These are phyloP conservation scores for Chromis chromis DNA, from an alignment of 2,797 vertebrate genomes.

Conservation along the genomic window DNA sequence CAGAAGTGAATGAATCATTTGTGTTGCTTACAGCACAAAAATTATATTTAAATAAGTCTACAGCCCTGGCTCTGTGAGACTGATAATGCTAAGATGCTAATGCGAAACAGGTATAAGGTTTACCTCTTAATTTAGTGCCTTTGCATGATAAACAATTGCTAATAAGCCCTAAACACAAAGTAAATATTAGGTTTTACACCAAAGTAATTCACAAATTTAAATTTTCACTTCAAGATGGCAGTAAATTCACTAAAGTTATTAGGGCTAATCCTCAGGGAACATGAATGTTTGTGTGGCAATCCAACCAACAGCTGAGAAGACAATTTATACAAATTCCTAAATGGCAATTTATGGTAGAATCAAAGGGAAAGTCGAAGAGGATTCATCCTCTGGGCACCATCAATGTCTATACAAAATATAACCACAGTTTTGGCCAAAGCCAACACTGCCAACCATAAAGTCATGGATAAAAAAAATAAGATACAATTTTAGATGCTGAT, in stretches of 20 bases:
- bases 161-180: neutral
- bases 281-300: too few relatives aligned
- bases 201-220: too few relatives aligned
- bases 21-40: neutral
- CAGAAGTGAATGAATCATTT: neutral
- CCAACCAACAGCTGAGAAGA: too few relatives aligned
- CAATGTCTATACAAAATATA: neutral
- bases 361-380: too few relatives aligned
- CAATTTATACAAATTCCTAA: too few relatives aligned
- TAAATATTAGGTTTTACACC: neutral
- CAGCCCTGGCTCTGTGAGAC: neutral
- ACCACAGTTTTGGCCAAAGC: neutral
- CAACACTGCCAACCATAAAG: too few relatives aligned
- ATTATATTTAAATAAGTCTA: neutral
- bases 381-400: neutral
- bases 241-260: neutral
- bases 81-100: neutral
- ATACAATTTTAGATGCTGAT: neutral
- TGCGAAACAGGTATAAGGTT: neutral
- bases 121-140: neutral
- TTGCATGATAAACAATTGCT: neutral
- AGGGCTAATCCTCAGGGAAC: too few relatives aligned
- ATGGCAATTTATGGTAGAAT: too few relatives aligned
- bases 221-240: too few relatives aligned
- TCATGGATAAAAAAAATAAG: too few relatives aligned